Percentiles rank a stretch among this genome's conserved stretches.
These are phyloP conservation scores for Tursiops truncatus DNA, from an alignment of 2,113 vertebrate genomes.

Conservation along the genomic window DNA sequence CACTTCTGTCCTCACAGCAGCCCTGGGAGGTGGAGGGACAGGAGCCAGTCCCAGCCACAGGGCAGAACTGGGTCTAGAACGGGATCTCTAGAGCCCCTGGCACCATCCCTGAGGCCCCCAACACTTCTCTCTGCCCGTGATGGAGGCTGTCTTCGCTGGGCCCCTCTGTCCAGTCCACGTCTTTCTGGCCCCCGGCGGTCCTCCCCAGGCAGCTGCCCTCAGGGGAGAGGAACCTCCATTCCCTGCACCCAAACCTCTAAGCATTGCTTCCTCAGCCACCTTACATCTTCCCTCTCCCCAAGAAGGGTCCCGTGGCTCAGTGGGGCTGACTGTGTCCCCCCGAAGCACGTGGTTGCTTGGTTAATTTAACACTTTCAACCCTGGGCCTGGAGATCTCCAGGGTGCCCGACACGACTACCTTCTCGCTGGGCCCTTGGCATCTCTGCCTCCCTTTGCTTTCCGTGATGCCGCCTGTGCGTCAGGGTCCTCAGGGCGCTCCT, in stretches of 20 bases:
- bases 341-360: not conserved
- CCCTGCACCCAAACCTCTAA: not conserved
- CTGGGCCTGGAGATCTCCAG: not conserved
- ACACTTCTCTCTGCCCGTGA: not conserved
- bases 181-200: rapidly evolving
- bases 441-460: not conserved
- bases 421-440: not conserved
- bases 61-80: not conserved
- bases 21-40: not conserved
- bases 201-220: not conserved
- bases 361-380: not conserved
- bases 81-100: not conserved
- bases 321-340: not conserved
- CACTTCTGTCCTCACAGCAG: not conserved
- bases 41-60: not conserved
- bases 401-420: rapidly evolving
- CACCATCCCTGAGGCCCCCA: no score
- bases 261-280: not conserved
- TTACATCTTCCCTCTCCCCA: not conserved
- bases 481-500: rapidly evolving
- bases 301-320: not conserved
- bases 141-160: no score
- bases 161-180: not conserved
- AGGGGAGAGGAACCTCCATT: no score
- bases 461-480: rapidly evolving